phyloP scores from a whole-genome alignment of 2,113 vertebrate species.

The Todiramphus chloris region DNA sequence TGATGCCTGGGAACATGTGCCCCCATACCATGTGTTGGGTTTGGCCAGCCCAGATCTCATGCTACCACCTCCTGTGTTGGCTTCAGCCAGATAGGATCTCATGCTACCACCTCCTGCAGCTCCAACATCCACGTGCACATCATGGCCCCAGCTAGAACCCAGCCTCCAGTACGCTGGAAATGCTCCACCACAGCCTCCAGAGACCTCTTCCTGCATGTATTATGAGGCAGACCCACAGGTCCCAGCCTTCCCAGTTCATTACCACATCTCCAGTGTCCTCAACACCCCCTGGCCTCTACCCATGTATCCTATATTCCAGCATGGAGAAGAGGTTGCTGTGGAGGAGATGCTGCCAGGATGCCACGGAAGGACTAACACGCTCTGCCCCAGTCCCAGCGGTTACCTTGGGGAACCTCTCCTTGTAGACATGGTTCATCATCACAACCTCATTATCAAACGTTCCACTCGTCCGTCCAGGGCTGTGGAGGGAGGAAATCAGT shows the following conservation, averaged over 20 bases:
- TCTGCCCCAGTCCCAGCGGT: background rate
- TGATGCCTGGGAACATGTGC: rapidly evolving
- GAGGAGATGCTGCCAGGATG: background rate
- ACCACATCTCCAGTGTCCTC: background rate
- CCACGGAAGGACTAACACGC: rapidly evolving
- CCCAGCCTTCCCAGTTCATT: background rate
- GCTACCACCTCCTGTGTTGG: background rate
- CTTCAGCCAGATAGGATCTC: background rate
- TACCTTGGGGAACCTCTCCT: conserved; percentile 97
- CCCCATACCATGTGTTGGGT: background rate
- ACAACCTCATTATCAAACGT: conserved; percentile 94
- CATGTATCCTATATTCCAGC: background rate
- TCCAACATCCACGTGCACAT: background rate
- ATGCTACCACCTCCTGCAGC: background rate
- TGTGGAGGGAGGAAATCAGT: conserved; percentile 36
- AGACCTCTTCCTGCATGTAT: background rate
- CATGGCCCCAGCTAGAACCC: background rate
- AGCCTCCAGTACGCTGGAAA: background rate
- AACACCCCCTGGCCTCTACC: background rate
- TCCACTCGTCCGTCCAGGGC: conserved; percentile 87
- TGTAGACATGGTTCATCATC: conserved; percentile 99
- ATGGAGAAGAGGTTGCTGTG: background rate
- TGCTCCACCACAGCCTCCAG: background rate
- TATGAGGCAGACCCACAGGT: background rate
- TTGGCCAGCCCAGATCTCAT: background rate